Evolutionary conservation across 2,797 vertebrate genomes (phyloP).

Genomic region (Cuculus canorus): DNA sequence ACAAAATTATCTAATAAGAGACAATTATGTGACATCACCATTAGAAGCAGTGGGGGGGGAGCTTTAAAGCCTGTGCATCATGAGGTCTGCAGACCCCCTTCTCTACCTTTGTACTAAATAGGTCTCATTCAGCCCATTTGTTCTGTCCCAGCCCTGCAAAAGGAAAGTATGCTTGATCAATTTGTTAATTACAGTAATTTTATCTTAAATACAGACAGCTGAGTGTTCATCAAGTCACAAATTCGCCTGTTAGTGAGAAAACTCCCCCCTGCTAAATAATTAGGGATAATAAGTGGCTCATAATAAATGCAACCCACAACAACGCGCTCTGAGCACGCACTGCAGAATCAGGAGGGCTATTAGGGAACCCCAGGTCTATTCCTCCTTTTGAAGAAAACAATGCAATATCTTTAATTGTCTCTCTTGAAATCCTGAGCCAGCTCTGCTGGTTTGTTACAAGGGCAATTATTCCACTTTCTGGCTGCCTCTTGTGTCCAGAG

Average conservation of each 20-base stretch:
- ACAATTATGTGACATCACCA: conserved; percentile 44
- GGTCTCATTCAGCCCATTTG: conserved; percentile 65
- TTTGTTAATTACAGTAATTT: conserved; percentile 85
- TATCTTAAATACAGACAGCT: conserved; percentile 80
- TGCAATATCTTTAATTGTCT: conserved; percentile 57
- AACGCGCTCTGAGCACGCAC: neutral
- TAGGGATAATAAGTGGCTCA: conserved; percentile 76
- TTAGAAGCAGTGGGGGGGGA: neutral
- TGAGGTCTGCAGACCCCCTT: neutral
- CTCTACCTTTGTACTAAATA: conserved; percentile 14
- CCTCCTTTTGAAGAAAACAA: conserved; percentile 49
- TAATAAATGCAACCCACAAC: conserved; percentile 71
- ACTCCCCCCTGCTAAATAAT: conserved; percentile 77
- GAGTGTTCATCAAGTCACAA: conserved; percentile 72
- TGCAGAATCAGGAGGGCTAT: conserved; percentile 28
- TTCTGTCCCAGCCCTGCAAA: conserved; percentile 67
- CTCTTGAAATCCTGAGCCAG: conserved; percentile 28
- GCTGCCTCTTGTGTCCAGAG: conserved; percentile 22
- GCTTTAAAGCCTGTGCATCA: neutral
- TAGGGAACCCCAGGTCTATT: conserved; percentile 59
- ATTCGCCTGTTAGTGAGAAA: conserved; percentile 66
- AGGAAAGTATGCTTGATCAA: conserved; percentile 69
- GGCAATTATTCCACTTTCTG: conserved; percentile 35
- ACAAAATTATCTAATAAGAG: conserved; percentile 27
- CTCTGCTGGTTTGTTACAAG: conserved; percentile 40